Evolutionary conservation across 2,888 invertebrate species (phyloP).

Genomic region (Leptopilina drosophilae): DNA sequence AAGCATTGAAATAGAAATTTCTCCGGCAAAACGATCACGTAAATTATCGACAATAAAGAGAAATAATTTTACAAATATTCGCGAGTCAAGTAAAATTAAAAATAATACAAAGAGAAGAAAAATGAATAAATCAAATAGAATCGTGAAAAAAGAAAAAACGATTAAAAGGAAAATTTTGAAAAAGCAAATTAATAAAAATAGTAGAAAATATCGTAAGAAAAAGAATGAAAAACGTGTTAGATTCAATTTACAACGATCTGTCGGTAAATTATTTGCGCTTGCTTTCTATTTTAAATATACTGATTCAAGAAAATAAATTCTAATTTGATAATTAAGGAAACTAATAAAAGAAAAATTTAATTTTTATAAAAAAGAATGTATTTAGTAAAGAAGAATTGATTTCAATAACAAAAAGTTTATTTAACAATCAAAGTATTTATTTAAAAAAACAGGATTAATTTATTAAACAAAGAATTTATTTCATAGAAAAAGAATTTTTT

Average conservation of each 20-base stretch:
- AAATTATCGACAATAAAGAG: no score
- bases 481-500: neutral
- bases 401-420: no score
- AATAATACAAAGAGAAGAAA: neutral
- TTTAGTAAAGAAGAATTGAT: no score
- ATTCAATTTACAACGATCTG: conserved; percentile 28
- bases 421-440: no score
- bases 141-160: neutral
- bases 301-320: conserved; percentile 60
- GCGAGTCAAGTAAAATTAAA: no score
- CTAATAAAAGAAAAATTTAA: neutral
- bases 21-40: neutral
- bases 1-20: neutral
- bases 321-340: conserved; percentile 1
- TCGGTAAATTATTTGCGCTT: conserved; percentile 66
- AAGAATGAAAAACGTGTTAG: neutral
- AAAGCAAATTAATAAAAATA: neutral
- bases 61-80: no score
- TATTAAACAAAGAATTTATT: no score
- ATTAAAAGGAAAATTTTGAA: neutral
- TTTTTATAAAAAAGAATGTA: neutral
- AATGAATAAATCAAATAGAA: neutral
- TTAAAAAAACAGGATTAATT: no score
- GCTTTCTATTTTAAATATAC: conserved; percentile 67
- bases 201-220: neutral